phyloP scores from a whole-genome alignment of 2,113 vertebrate genomes.

The Oreochromis aureus region DNA sequence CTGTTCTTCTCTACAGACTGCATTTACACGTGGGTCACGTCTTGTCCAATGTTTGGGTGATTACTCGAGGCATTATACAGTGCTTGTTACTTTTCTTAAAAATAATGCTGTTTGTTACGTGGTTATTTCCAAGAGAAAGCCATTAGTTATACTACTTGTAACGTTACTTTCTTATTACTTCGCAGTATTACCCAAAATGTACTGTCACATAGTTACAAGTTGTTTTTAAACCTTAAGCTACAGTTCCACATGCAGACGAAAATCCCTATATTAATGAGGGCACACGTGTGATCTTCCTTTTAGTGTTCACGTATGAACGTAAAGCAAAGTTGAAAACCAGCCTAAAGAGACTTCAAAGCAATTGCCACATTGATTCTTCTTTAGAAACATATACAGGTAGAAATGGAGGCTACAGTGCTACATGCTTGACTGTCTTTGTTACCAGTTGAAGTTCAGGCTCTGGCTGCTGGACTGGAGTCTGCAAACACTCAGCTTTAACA shows the following conservation, averaged over 20 bases:
- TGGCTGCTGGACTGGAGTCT: neutral
- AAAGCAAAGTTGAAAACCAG: neutral
- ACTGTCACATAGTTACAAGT: neutral
- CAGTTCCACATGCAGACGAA: neutral
- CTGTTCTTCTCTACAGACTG: neutral
- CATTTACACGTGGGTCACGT: neutral
- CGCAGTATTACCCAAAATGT: neutral
- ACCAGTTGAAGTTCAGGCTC: neutral
- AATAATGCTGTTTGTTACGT: neutral
- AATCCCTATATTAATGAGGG: neutral
- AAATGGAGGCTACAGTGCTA: neutral
- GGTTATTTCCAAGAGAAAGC: neutral
- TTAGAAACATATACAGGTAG: neutral
- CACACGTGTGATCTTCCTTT: neutral
- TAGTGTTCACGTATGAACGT: neutral
- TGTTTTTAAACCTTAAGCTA: neutral
- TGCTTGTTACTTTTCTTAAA: neutral
- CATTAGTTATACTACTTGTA: neutral
- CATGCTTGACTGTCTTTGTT: neutral
- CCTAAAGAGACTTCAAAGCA: neutral
- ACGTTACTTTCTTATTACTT: neutral
- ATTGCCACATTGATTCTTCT: neutral
- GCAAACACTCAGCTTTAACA: neutral
- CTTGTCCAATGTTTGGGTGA: neutral
- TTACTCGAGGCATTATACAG: neutral